Evolutionary conservation across 2,797 vertebrate genomes (phyloP).

Genomic region (Peromyscus aztecus): DNA sequence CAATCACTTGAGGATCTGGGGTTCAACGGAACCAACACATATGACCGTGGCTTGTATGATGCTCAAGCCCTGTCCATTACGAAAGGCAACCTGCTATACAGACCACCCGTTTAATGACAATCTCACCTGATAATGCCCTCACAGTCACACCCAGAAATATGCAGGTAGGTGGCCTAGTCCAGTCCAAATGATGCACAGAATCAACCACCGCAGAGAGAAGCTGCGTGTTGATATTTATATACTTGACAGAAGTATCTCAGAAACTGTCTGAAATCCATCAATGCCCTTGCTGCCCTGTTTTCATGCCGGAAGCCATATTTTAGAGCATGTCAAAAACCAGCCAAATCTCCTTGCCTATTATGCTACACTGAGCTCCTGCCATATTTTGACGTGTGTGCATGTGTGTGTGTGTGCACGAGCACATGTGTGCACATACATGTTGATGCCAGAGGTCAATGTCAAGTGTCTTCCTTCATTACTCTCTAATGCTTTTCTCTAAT

Average conservation of each 20-base stretch:
- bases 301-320: background rate
- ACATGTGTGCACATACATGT: too few species aligned
- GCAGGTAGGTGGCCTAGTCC: background rate
- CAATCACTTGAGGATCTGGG: background rate
- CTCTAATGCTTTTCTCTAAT: background rate
- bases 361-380: background rate
- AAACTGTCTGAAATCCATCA: background rate
- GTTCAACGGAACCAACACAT: background rate
- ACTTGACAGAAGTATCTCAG: background rate
- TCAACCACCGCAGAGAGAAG: background rate
- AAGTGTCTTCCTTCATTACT: background rate
- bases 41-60: background rate
- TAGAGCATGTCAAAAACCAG: background rate
- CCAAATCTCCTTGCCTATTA: background rate
- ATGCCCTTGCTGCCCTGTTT: background rate
- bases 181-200: background rate
- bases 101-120: background rate
- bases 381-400: accelerated
- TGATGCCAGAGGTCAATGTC: background rate
- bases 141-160: background rate
- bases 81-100: too few species aligned
- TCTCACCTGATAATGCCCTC: background rate
- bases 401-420: accelerated
- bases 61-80: background rate
- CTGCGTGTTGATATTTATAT: background rate